phyloP scores from a whole-genome alignment of 2,113 vertebrate species.

The Emberiza fucata region DNA sequence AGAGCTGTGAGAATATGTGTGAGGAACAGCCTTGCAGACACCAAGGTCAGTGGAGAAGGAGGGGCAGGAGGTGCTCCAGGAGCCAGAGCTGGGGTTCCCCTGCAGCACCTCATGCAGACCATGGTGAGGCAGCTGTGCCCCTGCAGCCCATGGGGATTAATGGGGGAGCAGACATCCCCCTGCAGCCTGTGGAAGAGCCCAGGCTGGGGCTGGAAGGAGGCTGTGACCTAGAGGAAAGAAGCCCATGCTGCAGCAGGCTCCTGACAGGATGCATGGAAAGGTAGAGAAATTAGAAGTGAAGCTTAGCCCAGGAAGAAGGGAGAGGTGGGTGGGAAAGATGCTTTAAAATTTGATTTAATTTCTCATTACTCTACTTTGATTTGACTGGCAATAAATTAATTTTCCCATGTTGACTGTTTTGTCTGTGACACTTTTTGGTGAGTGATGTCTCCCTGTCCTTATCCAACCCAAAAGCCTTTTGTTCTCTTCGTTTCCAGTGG shows the following conservation, averaged over 20 bases:
- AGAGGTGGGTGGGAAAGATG: neutral
- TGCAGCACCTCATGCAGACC: neutral
- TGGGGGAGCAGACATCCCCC: neutral
- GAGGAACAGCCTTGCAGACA: neutral
- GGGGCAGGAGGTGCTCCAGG: neutral
- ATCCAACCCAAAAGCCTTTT: neutral
- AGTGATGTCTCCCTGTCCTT: neutral
- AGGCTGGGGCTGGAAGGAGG: neutral
- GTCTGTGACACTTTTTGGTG: neutral
- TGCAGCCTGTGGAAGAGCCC: neutral
- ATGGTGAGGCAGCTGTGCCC: neutral
- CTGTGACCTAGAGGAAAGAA: neutral
- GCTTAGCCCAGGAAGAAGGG: neutral
- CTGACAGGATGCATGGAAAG: neutral
- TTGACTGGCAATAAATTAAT: neutral
- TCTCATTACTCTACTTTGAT: neutral
- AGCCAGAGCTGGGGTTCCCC: neutral
- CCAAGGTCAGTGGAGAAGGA: neutral
- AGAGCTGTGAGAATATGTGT: neutral
- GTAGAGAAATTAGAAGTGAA: fast-evolving
- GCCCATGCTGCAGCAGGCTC: neutral
- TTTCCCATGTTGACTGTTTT: neutral
- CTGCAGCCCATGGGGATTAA: neutral
- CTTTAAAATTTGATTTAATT: neutral
- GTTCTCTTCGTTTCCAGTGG: neutral